phyloP scores from a whole-genome alignment of 2,113 vertebrate genomes.

The Podarcis cretensis region DNA sequence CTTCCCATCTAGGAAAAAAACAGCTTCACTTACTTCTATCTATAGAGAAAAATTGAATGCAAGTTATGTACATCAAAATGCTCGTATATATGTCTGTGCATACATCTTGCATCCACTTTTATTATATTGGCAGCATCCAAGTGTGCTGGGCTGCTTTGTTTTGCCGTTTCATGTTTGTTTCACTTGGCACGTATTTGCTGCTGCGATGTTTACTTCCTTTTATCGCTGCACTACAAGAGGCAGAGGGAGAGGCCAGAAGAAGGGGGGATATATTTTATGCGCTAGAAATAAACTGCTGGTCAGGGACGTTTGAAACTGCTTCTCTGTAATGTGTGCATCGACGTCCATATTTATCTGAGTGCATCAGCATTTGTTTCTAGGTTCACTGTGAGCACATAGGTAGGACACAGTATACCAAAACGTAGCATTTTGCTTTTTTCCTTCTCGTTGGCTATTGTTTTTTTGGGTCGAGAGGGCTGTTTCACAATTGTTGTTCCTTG shows the following conservation, averaged over 20 bases:
- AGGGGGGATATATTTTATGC: constrained; percentile 35
- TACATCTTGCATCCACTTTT: not conserved
- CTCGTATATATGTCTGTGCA: not conserved
- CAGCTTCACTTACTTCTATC: not conserved
- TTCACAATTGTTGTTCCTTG: constrained; percentile 36
- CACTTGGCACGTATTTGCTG: constrained; percentile 48
- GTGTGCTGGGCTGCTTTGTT: not conserved
- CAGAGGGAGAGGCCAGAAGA: constrained; percentile 46
- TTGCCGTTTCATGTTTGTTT: constrained; percentile 34
- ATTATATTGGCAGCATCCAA: constrained; percentile 7
- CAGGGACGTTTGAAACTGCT: not conserved
- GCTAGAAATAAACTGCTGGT: constrained; percentile 23
- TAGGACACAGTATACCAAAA: not conserved
- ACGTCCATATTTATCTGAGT: not conserved
- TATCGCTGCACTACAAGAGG: constrained; percentile 40
- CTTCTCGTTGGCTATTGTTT: not conserved
- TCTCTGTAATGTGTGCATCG: not conserved
- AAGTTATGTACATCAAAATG: not conserved
- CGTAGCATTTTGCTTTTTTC: not conserved
- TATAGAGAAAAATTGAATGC: constrained; percentile 11
- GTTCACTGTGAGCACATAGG: not conserved
- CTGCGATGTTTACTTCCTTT: constrained; percentile 60
- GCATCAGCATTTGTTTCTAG: not conserved
- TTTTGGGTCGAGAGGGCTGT: constrained; percentile 13
- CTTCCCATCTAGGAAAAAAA: not conserved